Evolutionary conservation across 2,113 vertebrate species (phyloP).

Genomic region (Pyxicephalus adspersus): DNA sequence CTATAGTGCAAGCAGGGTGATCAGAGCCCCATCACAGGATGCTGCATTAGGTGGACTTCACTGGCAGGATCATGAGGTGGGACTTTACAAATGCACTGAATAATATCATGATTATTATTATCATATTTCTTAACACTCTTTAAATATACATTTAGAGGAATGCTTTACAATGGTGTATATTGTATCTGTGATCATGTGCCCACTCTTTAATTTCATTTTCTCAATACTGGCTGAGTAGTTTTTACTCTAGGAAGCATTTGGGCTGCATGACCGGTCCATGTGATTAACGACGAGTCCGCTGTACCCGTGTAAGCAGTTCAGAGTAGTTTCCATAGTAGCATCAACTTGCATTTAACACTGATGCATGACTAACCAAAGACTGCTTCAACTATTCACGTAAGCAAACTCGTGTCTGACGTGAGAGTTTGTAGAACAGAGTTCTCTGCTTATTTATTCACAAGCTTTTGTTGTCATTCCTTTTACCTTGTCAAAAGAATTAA

Average conservation of each 20-base stretch:
- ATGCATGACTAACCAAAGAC: slow-evolving; percentile 18
- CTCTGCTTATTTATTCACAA: background rate
- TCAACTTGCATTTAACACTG: background rate
- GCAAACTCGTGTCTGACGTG: background rate
- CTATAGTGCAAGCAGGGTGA: no score
- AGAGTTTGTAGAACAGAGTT: background rate
- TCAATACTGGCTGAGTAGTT: background rate
- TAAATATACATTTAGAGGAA: no score
- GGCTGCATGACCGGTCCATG: background rate
- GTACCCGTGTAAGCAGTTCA: background rate
- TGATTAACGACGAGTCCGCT: slow-evolving; percentile 32
- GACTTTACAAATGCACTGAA: no score
- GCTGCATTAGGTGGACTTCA: no score
- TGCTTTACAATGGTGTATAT: no score
- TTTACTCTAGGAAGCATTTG: background rate
- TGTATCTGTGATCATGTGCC: no score
- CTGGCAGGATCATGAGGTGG: no score
- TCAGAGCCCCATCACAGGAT: no score
- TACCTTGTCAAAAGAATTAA: no score
- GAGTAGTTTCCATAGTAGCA: slow-evolving; percentile 20
- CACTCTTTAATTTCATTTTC: no score
- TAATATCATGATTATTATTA: no score
- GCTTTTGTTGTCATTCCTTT: background rate
- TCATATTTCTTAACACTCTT: no score
- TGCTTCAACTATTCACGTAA: background rate